Conservation (phyloP, 2,113 vertebrate genomes). For the Plotosus lineatus region DNA sequence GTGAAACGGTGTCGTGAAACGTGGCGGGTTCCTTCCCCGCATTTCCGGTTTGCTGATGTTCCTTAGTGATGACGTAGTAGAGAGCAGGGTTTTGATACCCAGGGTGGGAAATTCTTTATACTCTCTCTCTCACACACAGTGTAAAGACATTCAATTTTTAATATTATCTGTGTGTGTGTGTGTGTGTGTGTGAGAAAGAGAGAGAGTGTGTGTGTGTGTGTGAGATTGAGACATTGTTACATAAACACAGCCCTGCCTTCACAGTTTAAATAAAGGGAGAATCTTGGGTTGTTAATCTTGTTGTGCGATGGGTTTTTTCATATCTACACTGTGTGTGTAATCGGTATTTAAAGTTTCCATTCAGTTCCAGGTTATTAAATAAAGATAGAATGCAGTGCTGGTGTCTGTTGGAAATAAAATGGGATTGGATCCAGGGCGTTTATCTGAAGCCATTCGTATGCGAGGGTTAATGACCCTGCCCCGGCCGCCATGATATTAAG, state of each 20-base stretch:
- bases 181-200: background rate
- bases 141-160: too few relatives aligned
- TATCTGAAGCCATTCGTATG: too few relatives aligned
- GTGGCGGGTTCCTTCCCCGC: constrained; percentile 13
- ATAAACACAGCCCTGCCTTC: background rate
- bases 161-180: background rate
- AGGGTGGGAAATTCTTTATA: background rate
- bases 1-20: constrained; percentile 22
- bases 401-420: too few relatives aligned
- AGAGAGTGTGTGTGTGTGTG: background rate
- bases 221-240: background rate
- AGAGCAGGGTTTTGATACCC: background rate
- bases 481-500: too few relatives aligned
- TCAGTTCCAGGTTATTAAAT: too few relatives aligned
- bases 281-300: too few relatives aligned
- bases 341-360: too few relatives aligned
- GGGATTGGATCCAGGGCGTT: too few relatives aligned
- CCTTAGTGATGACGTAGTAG: background rate
- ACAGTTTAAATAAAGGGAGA: background rate
- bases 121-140: background rate
- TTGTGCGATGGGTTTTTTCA: too few relatives aligned
- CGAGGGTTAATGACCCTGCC: too few relatives aligned
- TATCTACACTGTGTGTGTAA: too few relatives aligned
- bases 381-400: too few relatives aligned
- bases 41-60: constrained; percentile 15